A percentile compares a stretch with the other conserved stretches of the same genome.
These are phyloP conservation scores for Heterodera filipjevi DNA, from an alignment of 2,888 invertebrate species.

Conservation along the genomic window DNA sequence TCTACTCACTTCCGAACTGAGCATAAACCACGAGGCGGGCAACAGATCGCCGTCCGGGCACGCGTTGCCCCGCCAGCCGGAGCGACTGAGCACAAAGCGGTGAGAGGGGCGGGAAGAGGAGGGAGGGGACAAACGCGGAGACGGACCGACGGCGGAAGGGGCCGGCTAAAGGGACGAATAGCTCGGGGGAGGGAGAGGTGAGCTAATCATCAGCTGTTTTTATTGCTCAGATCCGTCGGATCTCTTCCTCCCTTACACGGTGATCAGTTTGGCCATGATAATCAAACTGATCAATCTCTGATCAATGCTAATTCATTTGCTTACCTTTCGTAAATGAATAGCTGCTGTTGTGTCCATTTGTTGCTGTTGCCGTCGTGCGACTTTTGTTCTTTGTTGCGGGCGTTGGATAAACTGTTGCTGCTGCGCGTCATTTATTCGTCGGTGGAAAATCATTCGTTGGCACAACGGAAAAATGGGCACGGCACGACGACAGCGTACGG, in stretches of 20 bases:
- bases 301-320: neutral
- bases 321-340: neutral
- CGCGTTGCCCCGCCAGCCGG: neutral
- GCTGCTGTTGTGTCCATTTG: neutral
- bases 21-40: conserved; percentile 10
- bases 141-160: neutral
- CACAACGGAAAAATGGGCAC: conserved; percentile 5
- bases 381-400: neutral
- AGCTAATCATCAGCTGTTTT: no score
- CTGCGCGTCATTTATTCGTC: neutral
- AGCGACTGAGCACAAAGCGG: neutral
- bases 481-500: neutral
- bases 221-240: no score
- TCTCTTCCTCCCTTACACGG: no score
- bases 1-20: conserved; percentile 15
- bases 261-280: no score
- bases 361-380: neutral
- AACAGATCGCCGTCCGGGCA: conserved; percentile 20
- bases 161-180: neutral
- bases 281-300: no score
- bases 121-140: neutral
- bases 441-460: conserved; percentile 21
- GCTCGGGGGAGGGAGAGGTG: no score
- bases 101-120: neutral
- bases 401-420: neutral